A percentile compares a stretch with the other conserved stretches of the same genome.
Conservation (phyloP, 2,888 invertebrate genomes). For the Mimumesa dahlbomi region DNA sequence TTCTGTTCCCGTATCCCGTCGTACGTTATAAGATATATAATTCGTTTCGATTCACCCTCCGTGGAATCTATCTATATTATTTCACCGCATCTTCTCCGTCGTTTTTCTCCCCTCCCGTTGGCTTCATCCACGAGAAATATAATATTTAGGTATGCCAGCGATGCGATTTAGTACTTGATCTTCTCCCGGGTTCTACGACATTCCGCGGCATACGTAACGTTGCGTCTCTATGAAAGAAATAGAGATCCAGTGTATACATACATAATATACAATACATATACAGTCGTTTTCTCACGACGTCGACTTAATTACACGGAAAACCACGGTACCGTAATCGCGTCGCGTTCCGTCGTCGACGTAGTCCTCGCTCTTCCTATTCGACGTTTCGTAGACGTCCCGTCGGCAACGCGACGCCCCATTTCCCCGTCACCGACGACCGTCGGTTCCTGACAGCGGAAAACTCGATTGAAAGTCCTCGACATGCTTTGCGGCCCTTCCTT, state of each 20-base stretch:
- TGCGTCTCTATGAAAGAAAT: too few relatives aligned
- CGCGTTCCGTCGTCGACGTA: conserved; percentile 32
- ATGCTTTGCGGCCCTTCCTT: too few relatives aligned
- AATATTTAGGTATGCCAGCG: background rate
- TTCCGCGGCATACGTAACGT: too few relatives aligned
- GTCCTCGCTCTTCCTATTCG: conserved; percentile 38
- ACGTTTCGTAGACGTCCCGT: conserved; percentile 23
- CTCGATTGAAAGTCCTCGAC: conserved; percentile 57
- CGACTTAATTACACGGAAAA: conserved; percentile 40
- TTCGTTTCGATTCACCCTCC: conserved; percentile 27
- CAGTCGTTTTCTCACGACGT: background rate
- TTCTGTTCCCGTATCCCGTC: background rate
- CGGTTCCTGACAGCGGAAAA: conserved; percentile 48
- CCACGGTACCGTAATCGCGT: background rate
- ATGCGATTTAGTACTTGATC: background rate
- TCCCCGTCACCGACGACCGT: conserved; percentile 27
- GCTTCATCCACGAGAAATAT: too few relatives aligned
- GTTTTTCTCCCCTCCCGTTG: background rate
- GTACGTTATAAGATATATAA: conserved; percentile 5
- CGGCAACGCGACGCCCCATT: background rate
- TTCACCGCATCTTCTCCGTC: background rate
- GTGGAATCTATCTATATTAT: conserved; percentile 16
- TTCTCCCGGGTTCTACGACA: too few relatives aligned
- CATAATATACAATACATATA: too few relatives aligned
- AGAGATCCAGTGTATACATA: background rate